Conservation (phyloP, 2,888 invertebrate genomes). For the Tinea semifulvella region DNA sequence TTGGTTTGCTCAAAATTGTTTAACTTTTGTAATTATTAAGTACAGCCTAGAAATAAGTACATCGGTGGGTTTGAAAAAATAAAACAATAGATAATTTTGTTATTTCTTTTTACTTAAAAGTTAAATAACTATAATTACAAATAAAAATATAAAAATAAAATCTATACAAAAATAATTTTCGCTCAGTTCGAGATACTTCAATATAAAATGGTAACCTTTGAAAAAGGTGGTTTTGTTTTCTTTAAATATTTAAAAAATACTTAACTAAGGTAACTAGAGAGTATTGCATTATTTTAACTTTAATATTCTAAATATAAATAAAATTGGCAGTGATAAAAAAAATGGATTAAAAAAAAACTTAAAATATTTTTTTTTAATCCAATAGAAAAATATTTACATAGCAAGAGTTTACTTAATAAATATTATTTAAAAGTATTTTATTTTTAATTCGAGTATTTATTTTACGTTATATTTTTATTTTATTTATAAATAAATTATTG, state of each 20-base stretch:
- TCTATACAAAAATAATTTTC: conserved; percentile 7
- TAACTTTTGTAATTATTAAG: too few species aligned
- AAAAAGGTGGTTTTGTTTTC: not conserved
- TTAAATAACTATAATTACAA: conserved; percentile 13
- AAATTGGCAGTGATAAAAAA: conserved; percentile 12
- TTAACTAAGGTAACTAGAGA: conserved; percentile 10
- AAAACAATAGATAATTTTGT: too few species aligned
- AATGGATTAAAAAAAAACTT: not conserved
- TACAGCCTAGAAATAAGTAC: too few species aligned
- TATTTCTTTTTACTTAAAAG: too few species aligned
- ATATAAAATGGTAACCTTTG: conserved; percentile 9
- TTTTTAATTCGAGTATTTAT: too few species aligned
- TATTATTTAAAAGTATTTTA: too few species aligned
- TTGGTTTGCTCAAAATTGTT: too few species aligned
- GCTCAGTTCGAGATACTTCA: not conserved
- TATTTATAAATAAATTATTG: too few species aligned
- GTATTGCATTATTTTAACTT: conserved; percentile 13
- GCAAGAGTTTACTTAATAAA: too few species aligned
- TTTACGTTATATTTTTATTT: too few species aligned
- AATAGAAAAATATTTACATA: too few species aligned
- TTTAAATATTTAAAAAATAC: not conserved
- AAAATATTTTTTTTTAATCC: not conserved
- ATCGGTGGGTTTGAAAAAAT: too few species aligned
- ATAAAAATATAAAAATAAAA: not conserved
- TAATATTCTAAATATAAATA: conserved; percentile 24